Base-by-base conservation (phyloP, 2,888 invertebrate genomes). In the Drosophila prolongata region DNA sequence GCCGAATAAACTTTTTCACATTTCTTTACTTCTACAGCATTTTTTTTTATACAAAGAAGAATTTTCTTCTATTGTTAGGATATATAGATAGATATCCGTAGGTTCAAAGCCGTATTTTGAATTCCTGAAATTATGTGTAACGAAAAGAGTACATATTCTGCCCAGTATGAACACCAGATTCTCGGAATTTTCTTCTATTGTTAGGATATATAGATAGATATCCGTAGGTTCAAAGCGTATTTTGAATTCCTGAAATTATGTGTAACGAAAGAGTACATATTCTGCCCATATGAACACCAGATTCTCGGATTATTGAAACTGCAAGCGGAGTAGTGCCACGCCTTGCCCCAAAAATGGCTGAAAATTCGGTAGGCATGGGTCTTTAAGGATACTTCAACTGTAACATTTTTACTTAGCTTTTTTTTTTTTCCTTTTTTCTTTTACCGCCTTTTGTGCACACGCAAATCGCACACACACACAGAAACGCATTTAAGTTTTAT, bases 401-500 rank as follows among this genome's bases (percentile, higher is more conserved):
- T 47, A 47, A 30, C 10, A 47, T 47, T 46, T 13, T 34, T 34
- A 16, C 47, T 30, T 19, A 3, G 19, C 3, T 19, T 19, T 19
- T 19, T 10, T n/a, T 6, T 14, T 9, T 14, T 8, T 24, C 1
- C 8, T 24, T 24, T 44, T 24, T 8, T 1, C 0, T 44, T 19
- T 64, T 47, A 14, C 11, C 10, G 52, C 46, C 35, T 64, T 58
- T 35, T 72, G 57, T 59, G 49, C 54, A 30, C 38, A 40, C 47
- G 65, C 58, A 4, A 49, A 49, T 8, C 8, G 46, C 46, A 38
- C 56, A 37, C 49, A 50, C 64, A 56, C 58, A 35, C 40, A 35
- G 49, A 55, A 44, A 52, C 43, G 40, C 70, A 57, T 73, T 62
- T 62, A 66, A 44, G 57, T 52, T 49, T 54, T 24, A 70, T 71